A percentile compares a stretch with the other conserved stretches of the same genome.
These are phyloP conservation scores for Listrodromus nycthemerus DNA, from an alignment of 2,888 invertebrate genomes.

Conservation along the genomic window DNA sequence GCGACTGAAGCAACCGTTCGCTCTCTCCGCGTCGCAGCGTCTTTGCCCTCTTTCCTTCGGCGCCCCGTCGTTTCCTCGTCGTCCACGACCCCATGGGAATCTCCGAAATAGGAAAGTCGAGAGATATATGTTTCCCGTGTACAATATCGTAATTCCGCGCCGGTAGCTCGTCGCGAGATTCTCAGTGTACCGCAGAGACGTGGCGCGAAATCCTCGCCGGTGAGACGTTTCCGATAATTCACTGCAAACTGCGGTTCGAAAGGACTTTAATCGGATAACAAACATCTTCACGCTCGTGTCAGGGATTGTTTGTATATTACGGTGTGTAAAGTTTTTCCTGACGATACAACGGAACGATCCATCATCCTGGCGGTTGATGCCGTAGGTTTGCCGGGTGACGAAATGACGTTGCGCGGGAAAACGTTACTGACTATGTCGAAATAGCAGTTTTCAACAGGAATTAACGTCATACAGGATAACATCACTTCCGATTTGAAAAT, in stretches of 20 bases:
- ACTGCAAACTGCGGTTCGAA: not conserved
- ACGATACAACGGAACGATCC: slow-evolving; percentile 32
- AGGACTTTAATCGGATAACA: not conserved
- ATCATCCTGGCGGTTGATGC: slow-evolving; percentile 31
- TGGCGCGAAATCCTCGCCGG: not conserved
- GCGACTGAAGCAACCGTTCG: not conserved
- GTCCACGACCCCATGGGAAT: not conserved
- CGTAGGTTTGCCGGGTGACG: not conserved
- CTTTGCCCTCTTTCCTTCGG: not conserved
- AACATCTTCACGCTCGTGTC: slow-evolving; percentile 2
- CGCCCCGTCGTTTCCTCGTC: not conserved
- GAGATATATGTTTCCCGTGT: not conserved
- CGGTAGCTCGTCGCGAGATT: not conserved
- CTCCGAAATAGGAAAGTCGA: not conserved
- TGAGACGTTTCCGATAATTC: not conserved
- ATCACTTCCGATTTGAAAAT: not conserved
- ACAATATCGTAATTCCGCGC: not conserved
- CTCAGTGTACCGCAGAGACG: not conserved
- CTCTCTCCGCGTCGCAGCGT: not conserved
- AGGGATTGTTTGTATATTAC: slow-evolving; percentile 17
- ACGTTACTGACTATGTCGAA: not conserved
- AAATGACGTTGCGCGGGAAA: not conserved
- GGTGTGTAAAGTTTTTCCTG: not conserved
- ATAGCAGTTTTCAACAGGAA: not conserved
- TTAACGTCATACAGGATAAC: not conserved